Evolutionary conservation across 53 echinoderm and acorn worm species (phyloP).

Genomic region (Arbacia lixula): DNA sequence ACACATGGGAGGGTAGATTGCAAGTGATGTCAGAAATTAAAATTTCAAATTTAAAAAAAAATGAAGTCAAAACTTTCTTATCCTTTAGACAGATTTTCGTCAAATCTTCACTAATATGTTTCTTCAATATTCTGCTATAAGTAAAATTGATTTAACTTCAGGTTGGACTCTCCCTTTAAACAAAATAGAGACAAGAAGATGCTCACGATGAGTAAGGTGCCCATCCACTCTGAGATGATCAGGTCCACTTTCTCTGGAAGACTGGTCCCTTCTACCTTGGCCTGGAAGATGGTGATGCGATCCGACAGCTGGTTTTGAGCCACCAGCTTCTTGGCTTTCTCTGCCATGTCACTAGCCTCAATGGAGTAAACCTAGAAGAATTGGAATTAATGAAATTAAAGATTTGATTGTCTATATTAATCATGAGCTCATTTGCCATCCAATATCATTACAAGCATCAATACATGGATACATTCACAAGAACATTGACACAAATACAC

Average conservation of each 20-base stretch:
- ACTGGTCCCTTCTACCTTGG: slow-evolving; percentile 61
- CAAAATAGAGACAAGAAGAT: slow-evolving; percentile 58
- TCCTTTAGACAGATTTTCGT: no score
- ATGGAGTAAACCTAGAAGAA: slow-evolving; percentile 90
- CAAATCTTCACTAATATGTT: no score
- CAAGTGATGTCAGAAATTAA: no score
- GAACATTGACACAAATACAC: no score
- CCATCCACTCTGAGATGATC: slow-evolving; percentile 94
- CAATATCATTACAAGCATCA: no score
- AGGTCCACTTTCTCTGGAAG: slow-evolving; percentile 81
- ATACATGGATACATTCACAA: no score
- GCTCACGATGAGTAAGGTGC: slow-evolving; percentile 80
- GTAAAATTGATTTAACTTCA: no score
- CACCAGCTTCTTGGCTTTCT: slow-evolving; percentile 61
- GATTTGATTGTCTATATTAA: background rate
- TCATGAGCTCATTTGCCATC: no score
- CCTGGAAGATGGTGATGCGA: slow-evolving; percentile 60
- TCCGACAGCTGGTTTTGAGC: slow-evolving; percentile 68
- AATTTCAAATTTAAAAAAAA: no score
- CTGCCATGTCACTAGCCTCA: slow-evolving; percentile 86
- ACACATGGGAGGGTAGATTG: no score
- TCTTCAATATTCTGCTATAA: no score
- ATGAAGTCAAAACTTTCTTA: no score
- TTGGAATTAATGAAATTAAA: background rate
- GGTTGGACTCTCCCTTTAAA: slow-evolving; percentile 82